A percentile compares a stretch with the other conserved stretches of the same genome.
phyloP scores from a whole-genome alignment of 2,797 vertebrate genomes.

The Nothura maculosa region DNA sequence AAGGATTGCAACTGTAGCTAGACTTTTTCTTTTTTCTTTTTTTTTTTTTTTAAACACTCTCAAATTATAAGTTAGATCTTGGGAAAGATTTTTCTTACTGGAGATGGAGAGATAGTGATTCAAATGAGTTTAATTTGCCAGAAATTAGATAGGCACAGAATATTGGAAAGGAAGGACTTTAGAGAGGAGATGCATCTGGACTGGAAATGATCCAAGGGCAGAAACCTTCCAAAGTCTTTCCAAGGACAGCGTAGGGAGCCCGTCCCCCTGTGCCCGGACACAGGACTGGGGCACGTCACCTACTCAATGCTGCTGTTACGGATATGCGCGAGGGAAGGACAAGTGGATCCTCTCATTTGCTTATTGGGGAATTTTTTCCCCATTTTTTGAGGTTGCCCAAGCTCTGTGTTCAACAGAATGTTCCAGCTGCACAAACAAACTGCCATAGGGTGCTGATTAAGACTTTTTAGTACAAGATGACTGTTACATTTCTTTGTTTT shows the following conservation, averaged over 20 bases:
- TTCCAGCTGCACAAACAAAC: conserved; percentile 57
- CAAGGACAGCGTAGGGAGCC: background rate
- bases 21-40: background rate
- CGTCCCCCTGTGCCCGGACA: no score
- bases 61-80: background rate
- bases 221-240: background rate
- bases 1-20: background rate
- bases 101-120: background rate
- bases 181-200: background rate
- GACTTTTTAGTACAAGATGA: conserved; percentile 19
- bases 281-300: background rate
- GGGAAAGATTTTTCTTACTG: background rate
- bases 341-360: background rate
- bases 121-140: background rate
- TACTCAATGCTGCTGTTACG: background rate
- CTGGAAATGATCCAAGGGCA: no score
- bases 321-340: background rate
- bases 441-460: conserved; percentile 53
- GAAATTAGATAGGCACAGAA: background rate
- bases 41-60: background rate
- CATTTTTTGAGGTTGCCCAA: conserved; percentile 2
- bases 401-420: conserved; percentile 42
- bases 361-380: background rate
- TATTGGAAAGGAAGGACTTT: background rate
- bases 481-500: conserved; percentile 55